Conservation (phyloP, 2,113 vertebrate genomes). For the Eclectus roratus region DNA sequence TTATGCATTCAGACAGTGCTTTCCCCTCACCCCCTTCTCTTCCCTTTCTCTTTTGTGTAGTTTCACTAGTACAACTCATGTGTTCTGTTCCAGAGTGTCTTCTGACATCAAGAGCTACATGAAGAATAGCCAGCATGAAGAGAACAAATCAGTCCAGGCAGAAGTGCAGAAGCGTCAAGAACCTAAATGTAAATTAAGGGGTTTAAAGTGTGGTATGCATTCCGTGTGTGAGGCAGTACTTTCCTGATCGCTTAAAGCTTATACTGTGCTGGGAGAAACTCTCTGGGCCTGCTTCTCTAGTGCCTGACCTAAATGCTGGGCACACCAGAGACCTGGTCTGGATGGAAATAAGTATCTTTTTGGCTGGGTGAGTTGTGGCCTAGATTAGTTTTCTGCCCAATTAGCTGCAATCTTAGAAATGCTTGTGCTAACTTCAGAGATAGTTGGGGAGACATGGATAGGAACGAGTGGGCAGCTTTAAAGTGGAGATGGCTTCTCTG, state of each 20-base stretch:
- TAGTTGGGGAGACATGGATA: background rate
- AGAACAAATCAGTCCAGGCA: conserved; percentile 53
- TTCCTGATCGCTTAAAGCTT: background rate
- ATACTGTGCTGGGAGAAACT: background rate
- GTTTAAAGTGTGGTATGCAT: background rate
- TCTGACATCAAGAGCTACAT: conserved; percentile 39
- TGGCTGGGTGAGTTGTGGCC: background rate
- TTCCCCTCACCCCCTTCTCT: background rate
- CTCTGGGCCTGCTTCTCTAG: background rate
- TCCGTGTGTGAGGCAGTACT: background rate
- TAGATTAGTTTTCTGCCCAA: background rate
- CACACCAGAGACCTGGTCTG: background rate
- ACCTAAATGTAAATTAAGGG: conserved; percentile 51
- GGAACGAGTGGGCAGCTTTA: background rate
- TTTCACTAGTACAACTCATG: conserved; percentile 7
- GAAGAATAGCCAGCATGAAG: conserved; percentile 52
- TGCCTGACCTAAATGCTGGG: background rate
- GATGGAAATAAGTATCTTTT: background rate
- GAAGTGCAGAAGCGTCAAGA: conserved; percentile 48
- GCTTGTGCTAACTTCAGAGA: background rate
- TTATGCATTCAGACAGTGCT: background rate
- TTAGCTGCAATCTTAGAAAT: background rate
- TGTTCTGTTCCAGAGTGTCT: conserved; percentile 47
- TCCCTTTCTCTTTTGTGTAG: background rate
- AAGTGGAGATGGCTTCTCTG: background rate